These are phyloP conservation scores for Amphipyra berbera DNA, from an alignment of 2,888 invertebrate genomes.

Conservation along the genomic window DNA sequence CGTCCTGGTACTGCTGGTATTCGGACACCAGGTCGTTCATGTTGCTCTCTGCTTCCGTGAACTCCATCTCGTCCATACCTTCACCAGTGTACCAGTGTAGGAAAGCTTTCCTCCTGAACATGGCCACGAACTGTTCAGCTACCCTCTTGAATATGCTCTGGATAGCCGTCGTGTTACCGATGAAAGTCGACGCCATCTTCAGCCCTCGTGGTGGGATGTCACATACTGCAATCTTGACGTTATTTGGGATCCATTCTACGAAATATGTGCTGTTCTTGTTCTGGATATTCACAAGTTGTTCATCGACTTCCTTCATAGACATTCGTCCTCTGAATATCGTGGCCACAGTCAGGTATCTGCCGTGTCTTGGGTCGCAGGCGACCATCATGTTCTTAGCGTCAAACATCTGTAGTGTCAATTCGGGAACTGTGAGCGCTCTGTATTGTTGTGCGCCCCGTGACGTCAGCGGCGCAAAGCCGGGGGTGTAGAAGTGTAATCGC, in stretches of 20 bases:
- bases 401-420: conserved; percentile 92
- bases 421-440: conserved; percentile 96
- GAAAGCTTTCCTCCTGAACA: conserved; percentile 99
- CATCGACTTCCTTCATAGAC: conserved; percentile 98
- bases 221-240: conserved; percentile 94
- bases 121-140: conserved; percentile 96
- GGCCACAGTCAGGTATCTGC: conserved; percentile 96
- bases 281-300: conserved; percentile 94
- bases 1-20: conserved; percentile 94
- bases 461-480: conserved; percentile 92
- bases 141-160: conserved; percentile 96
- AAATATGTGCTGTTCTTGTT: conserved; percentile 94
- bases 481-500: conserved; percentile 89
- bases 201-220: conserved; percentile 94
- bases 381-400: conserved; percentile 96
- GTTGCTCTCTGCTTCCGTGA: conserved; percentile 97
- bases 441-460: conserved; percentile 96
- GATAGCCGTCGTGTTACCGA: conserved; percentile 96
- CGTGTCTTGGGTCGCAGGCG: conserved; percentile 97
- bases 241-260: conserved; percentile 95
- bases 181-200: conserved; percentile 96
- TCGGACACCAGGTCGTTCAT: conserved; percentile 93
- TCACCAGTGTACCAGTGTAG: conserved; percentile 98
- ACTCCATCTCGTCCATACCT: conserved; percentile 98
- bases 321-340: conserved; percentile 96